Conservation (phyloP, 2,113 vertebrate species). For the Amphiprion ocellaris region DNA sequence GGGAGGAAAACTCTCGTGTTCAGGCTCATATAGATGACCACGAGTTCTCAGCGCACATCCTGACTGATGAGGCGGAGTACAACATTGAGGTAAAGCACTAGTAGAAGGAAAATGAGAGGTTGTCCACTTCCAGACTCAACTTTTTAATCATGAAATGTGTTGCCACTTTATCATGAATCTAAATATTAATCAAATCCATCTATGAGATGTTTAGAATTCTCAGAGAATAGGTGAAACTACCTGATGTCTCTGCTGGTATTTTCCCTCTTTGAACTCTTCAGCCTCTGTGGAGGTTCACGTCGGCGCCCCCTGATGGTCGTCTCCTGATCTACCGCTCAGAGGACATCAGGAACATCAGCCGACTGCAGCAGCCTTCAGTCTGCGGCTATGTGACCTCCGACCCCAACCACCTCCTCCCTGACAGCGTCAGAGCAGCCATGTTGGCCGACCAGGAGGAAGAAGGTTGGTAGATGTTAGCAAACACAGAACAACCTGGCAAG, state of each 20-base stretch:
- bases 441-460: slow-evolving; percentile 56
- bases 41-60: slow-evolving; percentile 93
- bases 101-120: background rate
- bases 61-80: slow-evolving; percentile 90
- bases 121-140: too few species aligned
- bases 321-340: slow-evolving; percentile 93
- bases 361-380: slow-evolving; percentile 90
- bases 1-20: slow-evolving; percentile 94
- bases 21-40: slow-evolving; percentile 92
- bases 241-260: background rate
- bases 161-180: too few species aligned
- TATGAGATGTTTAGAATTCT: too few species aligned
- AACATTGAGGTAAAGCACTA: slow-evolving; percentile 90
- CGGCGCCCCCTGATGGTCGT: slow-evolving; percentile 85
- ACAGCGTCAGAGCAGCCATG: slow-evolving; percentile 54
- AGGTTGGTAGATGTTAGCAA: slow-evolving; percentile 27
- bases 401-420: slow-evolving; percentile 80
- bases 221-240: too few species aligned
- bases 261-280: slow-evolving; percentile 30
- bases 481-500: too few species aligned
- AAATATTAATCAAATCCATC: too few species aligned
- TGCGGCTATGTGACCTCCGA: slow-evolving; percentile 91
- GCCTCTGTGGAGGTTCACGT: slow-evolving; percentile 94
- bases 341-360: slow-evolving; percentile 92
- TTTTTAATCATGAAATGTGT: too few species aligned